Evolutionary conservation across 1,140 invertebrate genomes (phyloP).

Genomic region (Drosophila grimshawi): DNA sequence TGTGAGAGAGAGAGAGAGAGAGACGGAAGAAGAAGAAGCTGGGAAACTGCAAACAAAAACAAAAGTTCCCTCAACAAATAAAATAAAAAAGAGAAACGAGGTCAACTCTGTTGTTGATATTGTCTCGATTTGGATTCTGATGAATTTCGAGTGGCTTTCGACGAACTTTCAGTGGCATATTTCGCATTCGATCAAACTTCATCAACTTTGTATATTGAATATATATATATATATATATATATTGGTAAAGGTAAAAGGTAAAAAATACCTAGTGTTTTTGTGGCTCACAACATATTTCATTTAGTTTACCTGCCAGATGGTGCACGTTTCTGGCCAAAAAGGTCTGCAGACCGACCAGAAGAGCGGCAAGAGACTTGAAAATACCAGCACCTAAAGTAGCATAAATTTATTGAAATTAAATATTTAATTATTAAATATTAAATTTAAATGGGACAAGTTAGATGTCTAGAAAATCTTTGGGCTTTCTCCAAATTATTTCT

Average conservation of each 20-base stretch:
- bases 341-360: neutral
- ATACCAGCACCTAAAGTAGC: neutral
- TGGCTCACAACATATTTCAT: slow-evolving; percentile 11
- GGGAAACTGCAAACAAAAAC: slow-evolving; percentile 54
- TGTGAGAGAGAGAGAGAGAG: neutral
- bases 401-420: no score
- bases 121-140: slow-evolving; percentile 13
- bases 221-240: neutral
- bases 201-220: neutral
- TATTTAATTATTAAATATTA: no score
- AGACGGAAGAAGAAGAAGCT: slow-evolving; percentile 26
- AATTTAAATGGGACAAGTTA: no score
- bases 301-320: slow-evolving; percentile 25
- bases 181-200: slow-evolving; percentile 32
- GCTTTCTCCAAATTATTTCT: no score
- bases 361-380: neutral
- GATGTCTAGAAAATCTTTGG: no score
- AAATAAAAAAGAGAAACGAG: slow-evolving; percentile 37
- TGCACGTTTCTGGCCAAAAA: neutral
- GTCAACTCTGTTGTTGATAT: slow-evolving; percentile 32
- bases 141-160: slow-evolving; percentile 36
- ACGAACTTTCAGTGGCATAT: slow-evolving; percentile 28
- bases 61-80: slow-evolving; percentile 42
- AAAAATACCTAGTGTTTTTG: neutral
- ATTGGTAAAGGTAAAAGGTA: neutral